Evolutionary conservation across 2,113 vertebrate species (phyloP).

Genomic region (Myrmecophaga tridactyla): DNA sequence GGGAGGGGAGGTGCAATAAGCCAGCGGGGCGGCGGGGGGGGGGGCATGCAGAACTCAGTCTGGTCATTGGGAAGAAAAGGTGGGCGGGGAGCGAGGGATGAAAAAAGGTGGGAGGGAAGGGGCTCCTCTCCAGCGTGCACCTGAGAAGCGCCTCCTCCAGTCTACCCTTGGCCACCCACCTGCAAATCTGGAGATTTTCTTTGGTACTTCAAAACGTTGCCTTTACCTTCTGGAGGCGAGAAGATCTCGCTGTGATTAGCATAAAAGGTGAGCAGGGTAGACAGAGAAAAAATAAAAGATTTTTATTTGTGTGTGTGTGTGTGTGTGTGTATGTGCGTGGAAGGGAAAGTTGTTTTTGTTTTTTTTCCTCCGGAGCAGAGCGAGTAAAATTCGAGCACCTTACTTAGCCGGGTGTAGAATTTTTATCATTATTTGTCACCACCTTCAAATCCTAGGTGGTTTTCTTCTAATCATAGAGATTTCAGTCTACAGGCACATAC

Average conservation of each 20-base stretch:
- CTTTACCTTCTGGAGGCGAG: not conserved
- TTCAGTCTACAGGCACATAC: not conserved
- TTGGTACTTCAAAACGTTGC: not conserved
- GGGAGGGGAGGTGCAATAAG: no score
- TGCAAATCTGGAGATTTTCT: not conserved
- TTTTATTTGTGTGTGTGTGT: not conserved
- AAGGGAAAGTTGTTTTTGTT: not conserved
- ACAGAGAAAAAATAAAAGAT: not conserved
- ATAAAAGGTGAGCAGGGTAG: not conserved
- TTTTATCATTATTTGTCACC: not conserved
- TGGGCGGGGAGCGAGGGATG: not conserved
- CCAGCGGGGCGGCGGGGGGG: no score
- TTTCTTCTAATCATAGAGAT: not conserved
- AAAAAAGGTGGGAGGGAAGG: fast-evolving
- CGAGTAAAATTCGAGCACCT: not conserved
- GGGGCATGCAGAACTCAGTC: not conserved
- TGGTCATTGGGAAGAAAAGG: fast-evolving
- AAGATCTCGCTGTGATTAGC: not conserved
- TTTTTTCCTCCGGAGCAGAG: not conserved
- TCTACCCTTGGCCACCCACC: not conserved
- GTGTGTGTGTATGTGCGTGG: no score
- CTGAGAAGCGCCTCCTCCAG: not conserved
- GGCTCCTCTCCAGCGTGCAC: not conserved
- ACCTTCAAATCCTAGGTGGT: not conserved
- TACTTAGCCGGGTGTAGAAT: not conserved